Evolutionary conservation across 1,140 invertebrate species (phyloP).

Genomic region (Cydia amplana): DNA sequence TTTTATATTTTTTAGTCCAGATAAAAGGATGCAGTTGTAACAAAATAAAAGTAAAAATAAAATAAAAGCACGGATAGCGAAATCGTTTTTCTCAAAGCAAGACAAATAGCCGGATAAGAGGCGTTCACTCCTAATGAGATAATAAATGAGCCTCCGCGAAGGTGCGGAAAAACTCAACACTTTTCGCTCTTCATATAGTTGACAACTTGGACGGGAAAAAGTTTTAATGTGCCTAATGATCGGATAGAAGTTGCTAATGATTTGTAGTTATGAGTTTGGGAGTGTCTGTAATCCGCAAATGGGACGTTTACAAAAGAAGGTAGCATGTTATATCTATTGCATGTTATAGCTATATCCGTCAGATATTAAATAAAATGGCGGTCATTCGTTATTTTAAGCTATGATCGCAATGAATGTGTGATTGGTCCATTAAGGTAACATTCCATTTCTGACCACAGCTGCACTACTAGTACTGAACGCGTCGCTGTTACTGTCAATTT

Average conservation of each 20-base stretch:
- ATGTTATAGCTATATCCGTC: too few relatives aligned
- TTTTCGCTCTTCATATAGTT: slow-evolving; percentile 7
- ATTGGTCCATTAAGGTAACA: too few relatives aligned
- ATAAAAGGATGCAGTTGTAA: neutral
- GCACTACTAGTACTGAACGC: too few relatives aligned
- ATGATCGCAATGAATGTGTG: too few relatives aligned
- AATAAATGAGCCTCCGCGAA: slow-evolving; percentile 44
- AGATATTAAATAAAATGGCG: too few relatives aligned
- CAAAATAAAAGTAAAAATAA: neutral
- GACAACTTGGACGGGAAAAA: slow-evolving; percentile 14
- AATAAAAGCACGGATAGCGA: slow-evolving; percentile 1
- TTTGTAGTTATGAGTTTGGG: slow-evolving; percentile 10
- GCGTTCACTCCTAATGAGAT: slow-evolving; percentile 45
- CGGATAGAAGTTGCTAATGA: neutral
- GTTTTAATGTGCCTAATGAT: slow-evolving; percentile 21
- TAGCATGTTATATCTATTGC: too few relatives aligned
- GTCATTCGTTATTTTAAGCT: too few relatives aligned
- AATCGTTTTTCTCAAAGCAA: slow-evolving; percentile 38
- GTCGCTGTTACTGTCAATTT: too few relatives aligned
- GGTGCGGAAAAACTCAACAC: slow-evolving; percentile 32
- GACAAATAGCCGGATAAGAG: slow-evolving; percentile 47
- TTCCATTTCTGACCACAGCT: too few relatives aligned
- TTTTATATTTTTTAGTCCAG: too few relatives aligned
- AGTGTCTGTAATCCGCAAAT: neutral
- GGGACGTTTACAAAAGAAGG: neutral